Conservation (phyloP, 2,797 vertebrate genomes). For the Geotrypetes seraphini region DNA sequence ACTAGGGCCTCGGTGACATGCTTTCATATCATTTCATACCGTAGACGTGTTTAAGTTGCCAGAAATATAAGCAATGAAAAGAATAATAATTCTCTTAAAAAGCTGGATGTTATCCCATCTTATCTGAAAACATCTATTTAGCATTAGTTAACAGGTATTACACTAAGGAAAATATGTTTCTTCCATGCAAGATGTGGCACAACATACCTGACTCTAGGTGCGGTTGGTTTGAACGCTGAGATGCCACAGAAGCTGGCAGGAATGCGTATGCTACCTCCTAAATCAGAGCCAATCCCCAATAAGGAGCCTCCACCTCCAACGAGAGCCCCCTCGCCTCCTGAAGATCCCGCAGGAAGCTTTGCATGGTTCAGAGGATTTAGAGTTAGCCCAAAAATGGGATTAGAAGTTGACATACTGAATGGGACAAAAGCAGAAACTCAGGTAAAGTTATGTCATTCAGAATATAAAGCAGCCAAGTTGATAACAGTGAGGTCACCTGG, state of each 20-base stretch:
- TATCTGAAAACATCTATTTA: no score
- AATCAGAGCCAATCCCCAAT: constrained; percentile 57
- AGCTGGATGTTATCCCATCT: no score
- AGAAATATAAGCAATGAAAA: no score
- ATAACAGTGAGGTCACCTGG: no score
- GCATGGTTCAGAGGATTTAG: constrained; percentile 53
- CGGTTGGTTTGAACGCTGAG: constrained; percentile 64
- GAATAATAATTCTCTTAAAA: no score
- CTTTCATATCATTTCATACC: no score
- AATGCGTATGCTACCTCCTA: constrained; percentile 62
- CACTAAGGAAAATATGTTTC: no score
- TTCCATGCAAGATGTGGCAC: no score
- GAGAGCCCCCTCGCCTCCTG: constrained; percentile 66
- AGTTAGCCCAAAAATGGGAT: constrained; percentile 55
- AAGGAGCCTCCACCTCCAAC: constrained; percentile 63
- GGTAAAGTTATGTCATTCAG: neutral
- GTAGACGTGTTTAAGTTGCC: no score
- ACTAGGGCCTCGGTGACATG: no score
- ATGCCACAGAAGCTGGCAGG: constrained; percentile 67
- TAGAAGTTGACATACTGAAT: constrained; percentile 61
- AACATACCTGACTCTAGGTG: constrained; percentile 53
- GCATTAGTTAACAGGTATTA: no score
- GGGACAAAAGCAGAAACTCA: neutral
- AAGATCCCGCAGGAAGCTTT: constrained; percentile 61
- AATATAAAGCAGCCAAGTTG: no score